Evolutionary conservation across 2,797 vertebrate species (phyloP).

Genomic region (Pseudopleuronectes americanus): DNA sequence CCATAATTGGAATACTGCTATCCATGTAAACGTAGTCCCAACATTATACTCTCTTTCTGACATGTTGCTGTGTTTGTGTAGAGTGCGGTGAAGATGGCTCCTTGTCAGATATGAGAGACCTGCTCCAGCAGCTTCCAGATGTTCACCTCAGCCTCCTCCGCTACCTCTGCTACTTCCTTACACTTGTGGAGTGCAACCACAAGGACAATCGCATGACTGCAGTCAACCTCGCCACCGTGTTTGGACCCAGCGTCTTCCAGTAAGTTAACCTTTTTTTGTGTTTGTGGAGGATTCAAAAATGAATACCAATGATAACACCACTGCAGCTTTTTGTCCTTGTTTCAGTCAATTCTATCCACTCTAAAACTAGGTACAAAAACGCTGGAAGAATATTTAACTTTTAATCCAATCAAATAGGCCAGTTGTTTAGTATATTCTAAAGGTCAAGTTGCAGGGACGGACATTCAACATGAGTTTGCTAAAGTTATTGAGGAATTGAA

Average conservation of each 20-base stretch:
- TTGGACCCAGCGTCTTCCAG: constrained; percentile 94
- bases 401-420: too few relatives aligned
- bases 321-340: background rate
- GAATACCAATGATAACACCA: background rate
- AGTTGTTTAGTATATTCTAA: too few relatives aligned
- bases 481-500: too few relatives aligned
- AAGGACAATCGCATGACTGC: constrained; percentile 90
- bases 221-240: constrained; percentile 92
- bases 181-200: constrained; percentile 87
- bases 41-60: constrained; percentile 2
- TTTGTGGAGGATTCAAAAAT: background rate
- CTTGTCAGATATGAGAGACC: constrained; percentile 80
- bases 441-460: too few relatives aligned
- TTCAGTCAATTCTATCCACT: too few relatives aligned
- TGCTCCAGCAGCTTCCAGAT: constrained; percentile 88
- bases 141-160: constrained; percentile 88
- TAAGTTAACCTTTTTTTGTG: constrained; percentile 77
- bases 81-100: constrained; percentile 80
- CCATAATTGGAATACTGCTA: too few relatives aligned
- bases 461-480: too few relatives aligned
- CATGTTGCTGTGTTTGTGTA: constrained; percentile 58
- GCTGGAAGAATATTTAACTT: too few relatives aligned
- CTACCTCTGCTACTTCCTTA: constrained; percentile 92
- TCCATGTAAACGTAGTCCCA: background rate
- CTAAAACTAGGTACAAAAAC: too few relatives aligned